phyloP scores from a whole-genome alignment of 2,797 vertebrate genomes.

The Chromis chromis region DNA sequence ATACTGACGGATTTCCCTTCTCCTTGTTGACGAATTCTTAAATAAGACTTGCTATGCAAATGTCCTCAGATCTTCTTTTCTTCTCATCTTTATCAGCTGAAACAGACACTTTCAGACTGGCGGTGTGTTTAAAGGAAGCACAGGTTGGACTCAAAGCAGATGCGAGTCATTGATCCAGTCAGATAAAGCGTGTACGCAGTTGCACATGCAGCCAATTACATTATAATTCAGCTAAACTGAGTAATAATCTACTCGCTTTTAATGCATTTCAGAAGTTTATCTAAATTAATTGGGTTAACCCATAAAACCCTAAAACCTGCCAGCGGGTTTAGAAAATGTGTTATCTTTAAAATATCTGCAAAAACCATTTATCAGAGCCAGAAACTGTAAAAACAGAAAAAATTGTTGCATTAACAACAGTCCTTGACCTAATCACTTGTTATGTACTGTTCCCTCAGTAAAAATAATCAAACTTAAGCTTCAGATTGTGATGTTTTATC shows the following conservation, averaged over 20 bases:
- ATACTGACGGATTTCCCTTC: constrained; percentile 65
- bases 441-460: too few relatives aligned
- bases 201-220: constrained; percentile 9
- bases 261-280: background rate
- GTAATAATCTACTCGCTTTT: constrained; percentile 7
- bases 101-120: constrained; percentile 24
- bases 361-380: too few relatives aligned
- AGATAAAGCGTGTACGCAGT: constrained; percentile 13
- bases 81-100: constrained; percentile 39
- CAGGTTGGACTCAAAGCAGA: constrained; percentile 21
- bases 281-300: constrained; percentile 2
- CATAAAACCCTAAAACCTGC: too few relatives aligned
- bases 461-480: too few relatives aligned
- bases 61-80: constrained; percentile 23
- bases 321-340: too few relatives aligned
- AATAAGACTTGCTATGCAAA: constrained; percentile 73
- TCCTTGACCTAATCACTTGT: too few relatives aligned
- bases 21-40: constrained; percentile 70
- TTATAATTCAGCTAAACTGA: constrained; percentile 2
- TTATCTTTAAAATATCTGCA: too few relatives aligned
- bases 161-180: constrained; percentile 38
- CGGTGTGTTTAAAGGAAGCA: constrained; percentile 13
- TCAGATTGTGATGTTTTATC: too few relatives aligned
- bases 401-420: too few relatives aligned
- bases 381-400: too few relatives aligned